Conservation (phyloP, 2,888 invertebrate species). For the Thera obeliscata region DNA sequence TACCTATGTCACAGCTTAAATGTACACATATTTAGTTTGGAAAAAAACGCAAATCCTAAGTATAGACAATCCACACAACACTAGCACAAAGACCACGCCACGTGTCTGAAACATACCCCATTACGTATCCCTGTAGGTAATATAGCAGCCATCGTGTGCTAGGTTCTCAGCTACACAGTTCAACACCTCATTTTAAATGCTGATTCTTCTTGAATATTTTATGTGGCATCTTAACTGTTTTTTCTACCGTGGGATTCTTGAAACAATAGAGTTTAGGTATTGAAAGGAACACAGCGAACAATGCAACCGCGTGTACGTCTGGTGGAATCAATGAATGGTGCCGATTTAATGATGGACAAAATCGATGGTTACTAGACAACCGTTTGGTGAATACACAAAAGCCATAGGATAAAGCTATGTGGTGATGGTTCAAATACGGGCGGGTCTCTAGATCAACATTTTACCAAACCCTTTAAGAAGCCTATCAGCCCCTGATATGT, state of each 20-base stretch:
- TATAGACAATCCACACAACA: too few relatives aligned
- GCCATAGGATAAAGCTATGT: slow-evolving; percentile 22
- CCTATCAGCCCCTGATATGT: too few relatives aligned
- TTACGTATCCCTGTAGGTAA: slow-evolving; percentile 69
- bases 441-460: neutral
- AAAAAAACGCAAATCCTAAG: too few relatives aligned
- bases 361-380: slow-evolving; percentile 73
- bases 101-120: slow-evolving; percentile 57
- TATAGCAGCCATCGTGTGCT: slow-evolving; percentile 67
- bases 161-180: slow-evolving; percentile 11
- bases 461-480: too few relatives aligned
- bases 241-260: slow-evolving; percentile 8
- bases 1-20: too few relatives aligned
- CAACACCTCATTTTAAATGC: slow-evolving; percentile 26
- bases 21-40: too few relatives aligned
- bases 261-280: slow-evolving; percentile 1
- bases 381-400: slow-evolving; percentile 51
- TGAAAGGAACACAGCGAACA: neutral
- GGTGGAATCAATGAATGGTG: slow-evolving; percentile 27
- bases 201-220: slow-evolving; percentile 30
- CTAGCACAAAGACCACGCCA: too few relatives aligned
- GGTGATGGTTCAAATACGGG: neutral
- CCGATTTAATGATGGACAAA: slow-evolving; percentile 11
- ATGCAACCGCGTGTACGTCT: neutral
- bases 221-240: slow-evolving; percentile 25